Evolutionary conservation across 2,797 vertebrate species (phyloP), one percentile per base, ranked within the genome.

Genomic region (Fistularia tabacaria): DNA sequence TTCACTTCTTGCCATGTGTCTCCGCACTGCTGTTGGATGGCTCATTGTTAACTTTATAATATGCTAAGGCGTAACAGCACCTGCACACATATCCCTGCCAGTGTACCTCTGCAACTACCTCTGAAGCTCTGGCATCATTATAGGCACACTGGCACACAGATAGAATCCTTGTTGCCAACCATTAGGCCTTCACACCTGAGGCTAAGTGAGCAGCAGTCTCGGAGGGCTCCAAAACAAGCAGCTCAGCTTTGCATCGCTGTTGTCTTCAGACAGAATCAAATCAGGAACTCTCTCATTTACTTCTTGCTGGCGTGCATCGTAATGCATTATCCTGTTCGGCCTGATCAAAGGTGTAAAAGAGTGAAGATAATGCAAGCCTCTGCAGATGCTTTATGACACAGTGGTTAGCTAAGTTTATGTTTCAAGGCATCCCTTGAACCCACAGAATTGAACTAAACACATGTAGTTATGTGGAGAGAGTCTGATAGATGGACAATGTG

Each of bases 121-220:
- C 76, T 65, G 49, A 76, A 76, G 58, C 57, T 62, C 67, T 83
- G 83, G 73, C 77, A 81, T 36, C 60, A 63, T 66, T 51, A 48
- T 11, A 25, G 58, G 58, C 69, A 59, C 66, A 60, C 38, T 82
- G 84, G 75, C 81, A 69, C 69, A 53, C 46, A 51, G 66, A 68
- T 68, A 62, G 54, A 77, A 62, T 66, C 70, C 55, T 78, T 49
- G 47, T 77, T 87, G 83, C 76, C 82, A 87, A 71, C 73, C 76
- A 85, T 82, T 84, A 83, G 61, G 74, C 71, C 68, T 72, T 60
- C 65, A 77, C 79, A 87, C 87, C 84, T 87, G 81, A 80, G 84
- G 83, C 80, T 69, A 77, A 69, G 70, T 71, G 77, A 79, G 81
- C 57, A 57, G 72, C 73, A 81, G 70, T 67, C 75, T 57, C 72